A percentile compares a stretch with the other conserved stretches of the same genome.
phyloP scores from a whole-genome alignment of 2,797 vertebrate species.

The Rachycentron canadum region DNA sequence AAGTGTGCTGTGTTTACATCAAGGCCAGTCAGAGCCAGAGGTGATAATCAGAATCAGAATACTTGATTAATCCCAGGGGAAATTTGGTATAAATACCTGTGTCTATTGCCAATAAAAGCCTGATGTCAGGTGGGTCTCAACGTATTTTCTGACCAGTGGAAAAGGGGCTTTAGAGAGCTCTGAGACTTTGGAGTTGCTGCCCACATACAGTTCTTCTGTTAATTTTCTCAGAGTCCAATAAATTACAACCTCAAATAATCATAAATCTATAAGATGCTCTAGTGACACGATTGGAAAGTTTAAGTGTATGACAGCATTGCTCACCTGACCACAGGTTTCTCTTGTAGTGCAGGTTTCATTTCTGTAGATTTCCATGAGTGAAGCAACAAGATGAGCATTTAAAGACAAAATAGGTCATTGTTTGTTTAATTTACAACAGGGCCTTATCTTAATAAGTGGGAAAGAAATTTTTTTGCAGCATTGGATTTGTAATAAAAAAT shows the following conservation, averaged over 20 bases:
- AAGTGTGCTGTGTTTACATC: too few relatives aligned
- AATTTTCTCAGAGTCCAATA: too few relatives aligned
- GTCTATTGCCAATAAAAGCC: too few relatives aligned
- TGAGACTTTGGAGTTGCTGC: neutral
- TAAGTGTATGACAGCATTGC: neutral
- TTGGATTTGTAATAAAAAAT: neutral
- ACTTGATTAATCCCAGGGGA: too few relatives aligned
- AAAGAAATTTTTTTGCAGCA: neutral
- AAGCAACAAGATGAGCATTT: neutral
- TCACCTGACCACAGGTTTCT: conserved; percentile 60
- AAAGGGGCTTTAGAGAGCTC: too few relatives aligned
- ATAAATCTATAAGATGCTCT: neutral
- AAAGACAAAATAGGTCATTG: conserved; percentile 3
- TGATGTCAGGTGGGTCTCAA: too few relatives aligned
- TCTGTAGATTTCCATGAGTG: conserved; percentile 42
- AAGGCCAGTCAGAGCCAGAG: too few relatives aligned
- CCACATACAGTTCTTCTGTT: too few relatives aligned
- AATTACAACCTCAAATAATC: neutral
- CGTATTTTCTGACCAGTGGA: too few relatives aligned
- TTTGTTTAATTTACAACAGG: neutral
- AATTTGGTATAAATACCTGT: too few relatives aligned
- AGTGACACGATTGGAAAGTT: neutral
- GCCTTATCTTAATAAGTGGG: neutral
- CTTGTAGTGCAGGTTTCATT: conserved; percentile 38
- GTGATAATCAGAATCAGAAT: too few relatives aligned